Percentiles rank a stretch among this genome's conserved stretches.
Evolutionary conservation across 2,797 vertebrate species (phyloP).

Genomic region (Okamejei kenojei): DNA sequence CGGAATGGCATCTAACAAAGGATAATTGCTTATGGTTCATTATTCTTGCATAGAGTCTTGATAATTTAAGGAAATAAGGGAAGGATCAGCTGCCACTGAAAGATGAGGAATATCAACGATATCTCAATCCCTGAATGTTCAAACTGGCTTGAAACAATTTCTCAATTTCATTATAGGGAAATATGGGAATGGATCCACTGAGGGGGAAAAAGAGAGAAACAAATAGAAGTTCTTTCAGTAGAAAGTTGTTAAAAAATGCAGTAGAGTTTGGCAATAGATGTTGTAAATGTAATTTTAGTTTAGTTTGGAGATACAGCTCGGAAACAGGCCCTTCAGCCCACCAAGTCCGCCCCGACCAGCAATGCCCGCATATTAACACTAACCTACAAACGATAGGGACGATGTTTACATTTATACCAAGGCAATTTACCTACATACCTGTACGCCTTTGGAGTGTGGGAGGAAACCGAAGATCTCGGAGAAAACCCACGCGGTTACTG

Average conservation of each 20-base stretch:
- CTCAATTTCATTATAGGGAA: background rate
- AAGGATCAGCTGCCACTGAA: background rate
- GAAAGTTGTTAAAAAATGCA: background rate
- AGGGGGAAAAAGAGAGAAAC: background rate
- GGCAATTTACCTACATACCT: too few relatives aligned
- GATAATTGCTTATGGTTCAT: constrained; percentile 11
- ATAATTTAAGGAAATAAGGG: background rate
- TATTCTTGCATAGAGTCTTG: constrained; percentile 1
- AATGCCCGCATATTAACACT: too few relatives aligned
- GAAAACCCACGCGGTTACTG: too few relatives aligned
- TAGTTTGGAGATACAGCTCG: too few relatives aligned
- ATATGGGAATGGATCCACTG: background rate
- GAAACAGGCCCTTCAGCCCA: too few relatives aligned
- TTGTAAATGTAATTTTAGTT: background rate
- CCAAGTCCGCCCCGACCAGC: too few relatives aligned
- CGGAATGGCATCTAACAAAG: background rate
- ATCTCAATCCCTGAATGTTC: background rate
- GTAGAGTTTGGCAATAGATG: background rate
- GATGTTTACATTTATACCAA: too few relatives aligned
- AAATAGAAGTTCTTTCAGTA: background rate
- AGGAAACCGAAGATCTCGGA: too few relatives aligned
- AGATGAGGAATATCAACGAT: background rate
- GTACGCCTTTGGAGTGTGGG: too few relatives aligned
- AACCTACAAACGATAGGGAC: too few relatives aligned
- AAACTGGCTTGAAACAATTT: background rate